Evolutionary conservation across 2,888 invertebrate genomes (phyloP), one percentile per base, ranked within the genome.

Genomic region (Schizotus pectinicornis): DNA sequence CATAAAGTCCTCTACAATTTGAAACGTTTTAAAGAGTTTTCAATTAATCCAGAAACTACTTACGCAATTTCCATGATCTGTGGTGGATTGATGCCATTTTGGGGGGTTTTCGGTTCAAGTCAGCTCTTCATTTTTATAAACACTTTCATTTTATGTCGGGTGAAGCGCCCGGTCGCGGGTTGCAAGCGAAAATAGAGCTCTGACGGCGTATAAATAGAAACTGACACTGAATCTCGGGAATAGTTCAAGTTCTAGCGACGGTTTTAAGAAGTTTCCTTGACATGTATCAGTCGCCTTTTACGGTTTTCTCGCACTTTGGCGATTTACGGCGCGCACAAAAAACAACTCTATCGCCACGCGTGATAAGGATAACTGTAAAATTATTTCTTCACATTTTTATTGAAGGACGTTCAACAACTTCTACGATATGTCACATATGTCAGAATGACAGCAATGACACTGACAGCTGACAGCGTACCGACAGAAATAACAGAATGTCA

Each of bases 1-100:
- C 68, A 88, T 87, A 80, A 95, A 92, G 76, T 95, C 94, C 82
- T 94, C 90, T 91, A 83, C 38, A 85, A 84, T 69, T 62, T 52
- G 65, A 67, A 70, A 36, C 22, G 31, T 39, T 37, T 13, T 12
- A 56, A 12, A 35, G 14, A 37, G 30, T 46, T 12, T 31, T 49
- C n/a, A n/a, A n/a, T n/a, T n/a, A n/a, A n/a, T n/a, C n/a, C n/a
- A 9, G 7, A 22, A n/a, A 53, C 12, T 53, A 88, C 91, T 84
- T 85, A 91, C 92, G 91, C 70, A 91, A 83, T 84, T 90, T 91
- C 90, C 91, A 91, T 82, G 91, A 89, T 84, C 90, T 84, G 81
- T 88, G 86, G 67, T 67, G 69, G 36, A 74, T 68, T 54, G 77
- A 74, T 72, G 79, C 78, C 79, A 80, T 79, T 66, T 45, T 46